phyloP scores from a whole-genome alignment of 2,888 invertebrate genomes.

The Agrochola circellaris region DNA sequence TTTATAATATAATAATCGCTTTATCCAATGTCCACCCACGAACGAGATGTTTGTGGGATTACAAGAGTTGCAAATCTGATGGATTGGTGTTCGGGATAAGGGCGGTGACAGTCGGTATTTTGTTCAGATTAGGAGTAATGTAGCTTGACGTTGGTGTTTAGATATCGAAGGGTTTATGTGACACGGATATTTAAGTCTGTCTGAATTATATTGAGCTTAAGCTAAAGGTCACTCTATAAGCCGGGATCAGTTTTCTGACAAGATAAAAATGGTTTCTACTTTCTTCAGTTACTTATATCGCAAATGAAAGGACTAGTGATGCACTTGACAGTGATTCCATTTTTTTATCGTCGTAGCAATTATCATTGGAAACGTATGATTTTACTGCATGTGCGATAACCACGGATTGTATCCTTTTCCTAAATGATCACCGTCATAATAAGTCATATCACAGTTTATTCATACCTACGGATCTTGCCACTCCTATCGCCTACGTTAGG shows the following conservation, averaged over 20 bases:
- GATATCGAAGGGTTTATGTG: constrained; percentile 27
- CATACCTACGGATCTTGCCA: constrained; percentile 43
- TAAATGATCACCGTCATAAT: constrained; percentile 42
- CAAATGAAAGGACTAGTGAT: background rate
- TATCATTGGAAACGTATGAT: background rate
- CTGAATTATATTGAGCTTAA: background rate
- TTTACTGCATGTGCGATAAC: constrained; percentile 5
- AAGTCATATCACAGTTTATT: constrained; percentile 17
- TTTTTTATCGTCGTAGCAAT: background rate
- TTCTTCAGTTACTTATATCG: too few relatives aligned
- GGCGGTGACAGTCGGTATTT: constrained; percentile 58
- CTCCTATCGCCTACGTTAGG: constrained; percentile 47
- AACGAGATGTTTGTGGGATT: constrained; percentile 62
- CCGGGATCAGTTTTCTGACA: background rate
- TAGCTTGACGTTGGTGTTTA: constrained; percentile 23
- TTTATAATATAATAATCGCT: constrained; percentile 66
- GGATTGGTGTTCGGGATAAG: constrained; percentile 54
- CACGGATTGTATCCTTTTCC: constrained; percentile 9
- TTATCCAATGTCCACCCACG: constrained; percentile 65
- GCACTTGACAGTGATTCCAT: background rate
- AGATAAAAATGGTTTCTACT: too few relatives aligned
- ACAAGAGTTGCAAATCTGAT: constrained; percentile 58
- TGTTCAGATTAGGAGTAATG: constrained; percentile 45
- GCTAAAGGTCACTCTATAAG: too few relatives aligned
- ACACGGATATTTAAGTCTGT: constrained; percentile 8